A percentile compares a stretch with the other conserved stretches of the same genome.
Evolutionary conservation across 2,888 invertebrate species (phyloP).

Genomic region (Pecten maximus): DNA sequence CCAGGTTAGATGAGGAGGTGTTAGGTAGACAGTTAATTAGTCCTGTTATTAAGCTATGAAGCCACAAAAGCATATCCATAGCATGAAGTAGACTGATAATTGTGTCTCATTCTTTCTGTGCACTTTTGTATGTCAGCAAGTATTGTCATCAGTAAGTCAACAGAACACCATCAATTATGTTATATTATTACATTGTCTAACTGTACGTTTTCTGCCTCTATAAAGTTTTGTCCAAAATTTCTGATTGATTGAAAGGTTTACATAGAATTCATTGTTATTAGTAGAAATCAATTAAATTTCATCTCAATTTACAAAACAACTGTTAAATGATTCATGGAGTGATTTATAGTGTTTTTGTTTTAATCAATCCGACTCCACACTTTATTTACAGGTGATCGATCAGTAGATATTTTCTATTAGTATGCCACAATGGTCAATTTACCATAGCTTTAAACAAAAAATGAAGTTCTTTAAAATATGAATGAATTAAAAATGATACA

Average conservation of each 20-base stretch:
- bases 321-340: not conserved
- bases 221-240: not conserved
- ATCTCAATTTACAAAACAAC: not conserved
- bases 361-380: not conserved
- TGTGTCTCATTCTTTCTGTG: too few relatives aligned
- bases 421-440: not conserved
- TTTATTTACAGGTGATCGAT: not conserved
- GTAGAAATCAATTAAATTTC: not conserved
- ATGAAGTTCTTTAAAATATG: not conserved
- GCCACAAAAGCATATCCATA: too few relatives aligned
- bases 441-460: not conserved
- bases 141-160: too few relatives aligned
- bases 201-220: not conserved
- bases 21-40: too few relatives aligned
- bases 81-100: too few relatives aligned
- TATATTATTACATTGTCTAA: not conserved
- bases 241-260: not conserved
- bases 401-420: not conserved
- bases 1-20: too few relatives aligned
- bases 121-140: too few relatives aligned
- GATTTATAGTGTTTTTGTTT: not conserved
- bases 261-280: not conserved
- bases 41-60: too few relatives aligned
- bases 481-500: not conserved
- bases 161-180: too few relatives aligned